These are phyloP conservation scores for Siniperca chuatsi DNA, from an alignment of 2,113 vertebrate genomes.

Conservation along the genomic window DNA sequence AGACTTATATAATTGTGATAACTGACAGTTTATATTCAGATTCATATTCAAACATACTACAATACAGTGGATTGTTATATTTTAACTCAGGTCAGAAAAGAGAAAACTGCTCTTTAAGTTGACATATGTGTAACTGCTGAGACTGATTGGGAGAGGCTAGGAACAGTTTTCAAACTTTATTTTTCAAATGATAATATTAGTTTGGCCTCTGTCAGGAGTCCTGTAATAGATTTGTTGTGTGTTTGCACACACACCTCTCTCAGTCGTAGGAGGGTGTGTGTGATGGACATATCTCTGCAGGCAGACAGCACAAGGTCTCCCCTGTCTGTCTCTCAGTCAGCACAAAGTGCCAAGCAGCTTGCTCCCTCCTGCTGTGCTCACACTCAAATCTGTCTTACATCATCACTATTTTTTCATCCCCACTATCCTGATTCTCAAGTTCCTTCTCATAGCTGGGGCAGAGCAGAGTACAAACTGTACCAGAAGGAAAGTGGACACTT, in stretches of 20 bases:
- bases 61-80: neutral
- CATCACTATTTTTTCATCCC: constrained; percentile 10
- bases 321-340: constrained; percentile 20
- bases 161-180: neutral
- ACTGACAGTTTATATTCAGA: neutral
- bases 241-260: constrained; percentile 4
- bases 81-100: neutral
- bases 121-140: neutral
- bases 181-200: constrained; percentile 7
- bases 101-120: neutral
- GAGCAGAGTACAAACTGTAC: constrained; percentile 48
- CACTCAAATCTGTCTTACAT: constrained; percentile 50
- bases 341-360: constrained; percentile 24
- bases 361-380: constrained; percentile 29
- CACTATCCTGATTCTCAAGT: constrained; percentile 24
- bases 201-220: constrained; percentile 3
- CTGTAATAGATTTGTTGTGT: constrained; percentile 14
- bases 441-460: constrained; percentile 21
- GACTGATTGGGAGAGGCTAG: neutral
- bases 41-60: neutral
- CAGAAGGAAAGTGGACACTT: constrained; percentile 28
- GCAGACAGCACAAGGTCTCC: neutral
- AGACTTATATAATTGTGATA: neutral
- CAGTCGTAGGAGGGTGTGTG: neutral
- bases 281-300: constrained; percentile 15